Conservation (phyloP, 2,888 invertebrate genomes). For the Chymomyza amoena region DNA sequence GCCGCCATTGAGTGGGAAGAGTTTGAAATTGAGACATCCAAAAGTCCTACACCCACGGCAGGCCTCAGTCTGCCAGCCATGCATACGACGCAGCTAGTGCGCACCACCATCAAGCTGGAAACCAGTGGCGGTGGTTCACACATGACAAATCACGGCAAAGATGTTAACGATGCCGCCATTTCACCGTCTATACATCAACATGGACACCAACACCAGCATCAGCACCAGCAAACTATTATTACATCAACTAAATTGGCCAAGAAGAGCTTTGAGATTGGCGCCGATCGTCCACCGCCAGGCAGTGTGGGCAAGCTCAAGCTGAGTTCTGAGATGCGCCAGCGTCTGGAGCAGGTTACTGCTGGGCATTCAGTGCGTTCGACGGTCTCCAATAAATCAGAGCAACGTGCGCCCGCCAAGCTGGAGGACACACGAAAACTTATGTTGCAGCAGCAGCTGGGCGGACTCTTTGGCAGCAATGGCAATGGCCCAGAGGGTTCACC, state of each 20-base stretch:
- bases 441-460: constrained; percentile 90
- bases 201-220: not conserved
- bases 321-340: constrained; percentile 94
- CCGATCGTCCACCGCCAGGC: constrained; percentile 89
- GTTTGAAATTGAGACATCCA: constrained; percentile 84
- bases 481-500: constrained; percentile 37
- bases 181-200: too few relatives aligned
- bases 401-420: constrained; percentile 87
- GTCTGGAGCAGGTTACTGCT: constrained; percentile 92
- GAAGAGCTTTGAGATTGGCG: constrained; percentile 89
- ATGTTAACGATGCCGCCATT: constrained; percentile 43
- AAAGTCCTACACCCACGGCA: constrained; percentile 70
- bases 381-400: constrained; percentile 85
- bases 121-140: constrained; percentile 40
- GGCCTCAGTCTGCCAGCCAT: constrained; percentile 30
- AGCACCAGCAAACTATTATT: constrained; percentile 36
- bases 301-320: constrained; percentile 94
- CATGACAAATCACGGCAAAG: constrained; percentile 52
- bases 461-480: constrained; percentile 73
- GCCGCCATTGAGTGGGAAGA: constrained; percentile 90
- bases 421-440: constrained; percentile 92
- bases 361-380: constrained; percentile 91
- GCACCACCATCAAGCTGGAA: constrained; percentile 71
- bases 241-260: constrained; percentile 65
- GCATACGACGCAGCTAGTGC: constrained; percentile 58